Evolutionary conservation across 2,797 vertebrate genomes (phyloP), one percentile per base, ranked within the genome.

Genomic region (Periparus ater): DNA sequence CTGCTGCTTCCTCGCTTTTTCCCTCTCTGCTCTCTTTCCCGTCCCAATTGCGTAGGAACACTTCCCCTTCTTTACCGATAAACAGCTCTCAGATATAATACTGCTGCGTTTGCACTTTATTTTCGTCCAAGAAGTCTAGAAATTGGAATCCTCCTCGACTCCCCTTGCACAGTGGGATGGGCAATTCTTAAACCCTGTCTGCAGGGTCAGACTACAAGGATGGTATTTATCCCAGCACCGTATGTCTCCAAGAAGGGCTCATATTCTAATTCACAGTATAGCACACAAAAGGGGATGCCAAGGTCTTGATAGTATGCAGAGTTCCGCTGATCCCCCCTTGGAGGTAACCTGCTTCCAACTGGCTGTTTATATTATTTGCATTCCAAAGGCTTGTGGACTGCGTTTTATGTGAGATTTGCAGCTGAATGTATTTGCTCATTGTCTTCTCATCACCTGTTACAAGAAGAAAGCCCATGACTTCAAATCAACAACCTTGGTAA

Each of bases 31-130:
- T 48, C 42, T 7, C 34, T 19, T 23, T 42, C 12, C 30, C 34
- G 0, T 20, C 25, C 25, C 7, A 1, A 10, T 17, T 22, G 16
- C 1, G 3, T 13, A 12, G 30, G 13, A 81, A 20, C 27, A 6
- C 27, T 38, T 20, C 14, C 13, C 9, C 8, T 10, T 19, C n/a
- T 55, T 32, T 9, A 32, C 7, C 15, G 14, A 18, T 11, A 22
- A 38, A 11, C 27, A 32, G n/a, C 5, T 47, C 62, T 26, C 22
- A 26, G 27, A 11, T 21, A 2, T 0, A 32, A 6, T 11, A 34
- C 4, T 60, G 45, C 45, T 13, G 20, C 1, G 0, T 23, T 42
- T 36, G 20, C 1, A 2, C 20, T 68, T 80, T 34, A 9, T 42
- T 50, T 60, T 68, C 3, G 0, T 25, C 25, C 1, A 1, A 30